Evolutionary conservation across 1,140 invertebrate species (phyloP).

Genomic region (Cydia fagiglandana): DNA sequence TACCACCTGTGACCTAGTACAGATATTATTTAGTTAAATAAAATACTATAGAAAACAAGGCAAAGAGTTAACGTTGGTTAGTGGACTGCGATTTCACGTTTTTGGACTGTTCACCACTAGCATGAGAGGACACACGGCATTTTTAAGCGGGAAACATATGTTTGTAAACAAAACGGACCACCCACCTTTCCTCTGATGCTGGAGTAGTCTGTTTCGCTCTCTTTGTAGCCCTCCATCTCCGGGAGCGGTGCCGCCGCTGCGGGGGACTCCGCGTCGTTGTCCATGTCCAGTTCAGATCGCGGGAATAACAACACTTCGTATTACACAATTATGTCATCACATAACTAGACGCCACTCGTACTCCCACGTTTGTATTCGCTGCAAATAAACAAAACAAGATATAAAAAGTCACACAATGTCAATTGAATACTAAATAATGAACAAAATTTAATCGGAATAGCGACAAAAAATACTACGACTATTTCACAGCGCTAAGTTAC

Average conservation of each 20-base stretch:
- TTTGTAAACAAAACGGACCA: slow-evolving; percentile 43
- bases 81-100: not conserved
- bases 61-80: not conserved
- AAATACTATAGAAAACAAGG: not conserved
- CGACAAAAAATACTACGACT: slow-evolving; percentile 19
- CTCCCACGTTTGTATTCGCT: slow-evolving; percentile 22
- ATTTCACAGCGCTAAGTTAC: not conserved
- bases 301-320: slow-evolving; percentile 36
- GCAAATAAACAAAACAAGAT: slow-evolving; percentile 9
- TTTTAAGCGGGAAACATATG: slow-evolving; percentile 43
- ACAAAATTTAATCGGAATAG: not conserved
- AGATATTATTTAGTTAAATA: not conserved
- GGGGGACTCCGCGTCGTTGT: slow-evolving; percentile 60
- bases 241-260: slow-evolving; percentile 49
- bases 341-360: slow-evolving; percentile 32
- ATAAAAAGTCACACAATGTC: slow-evolving; percentile 9
- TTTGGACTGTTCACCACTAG: not conserved
- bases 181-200: slow-evolving; percentile 78
- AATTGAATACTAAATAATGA: slow-evolving; percentile 18
- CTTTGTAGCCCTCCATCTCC: slow-evolving; percentile 50
- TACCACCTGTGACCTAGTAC: not conserved
- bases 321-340: slow-evolving; percentile 69
- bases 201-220: slow-evolving; percentile 70
- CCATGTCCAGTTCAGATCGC: slow-evolving; percentile 47
- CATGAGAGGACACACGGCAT: not conserved